A percentile compares a stretch with the other conserved stretches of the same genome.
phyloP scores from a whole-genome alignment of 2,113 vertebrate species.

The Hippopotamus amphibius region DNA sequence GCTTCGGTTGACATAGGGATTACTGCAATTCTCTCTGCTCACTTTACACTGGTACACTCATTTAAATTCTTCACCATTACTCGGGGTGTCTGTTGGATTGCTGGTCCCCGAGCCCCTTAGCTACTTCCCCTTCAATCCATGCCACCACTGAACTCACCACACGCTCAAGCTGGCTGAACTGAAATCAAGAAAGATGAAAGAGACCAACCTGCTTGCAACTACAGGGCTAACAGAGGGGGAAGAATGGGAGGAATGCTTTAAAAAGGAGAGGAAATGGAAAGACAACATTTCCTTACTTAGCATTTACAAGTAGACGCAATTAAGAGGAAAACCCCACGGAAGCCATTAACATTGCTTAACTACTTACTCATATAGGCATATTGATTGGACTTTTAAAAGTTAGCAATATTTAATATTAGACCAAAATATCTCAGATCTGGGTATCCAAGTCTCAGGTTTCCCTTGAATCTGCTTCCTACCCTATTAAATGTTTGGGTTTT shows the following conservation, averaged over 20 bases:
- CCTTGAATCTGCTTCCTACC: not conserved
- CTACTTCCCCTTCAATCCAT: not conserved
- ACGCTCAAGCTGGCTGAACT: not conserved
- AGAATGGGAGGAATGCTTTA: not conserved
- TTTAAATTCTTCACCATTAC: not conserved
- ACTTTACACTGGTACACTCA: not conserved
- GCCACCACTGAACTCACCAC: not conserved
- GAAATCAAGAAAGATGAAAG: not conserved
- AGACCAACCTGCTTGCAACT: not conserved
- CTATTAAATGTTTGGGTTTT: conserved; percentile 36
- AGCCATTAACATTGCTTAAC: conserved; percentile 60
- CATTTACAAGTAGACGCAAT: conserved; percentile 33
- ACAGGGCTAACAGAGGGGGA: not conserved
- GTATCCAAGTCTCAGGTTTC: not conserved
- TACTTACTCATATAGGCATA: conserved; percentile 24
- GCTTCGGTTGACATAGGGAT: not conserved
- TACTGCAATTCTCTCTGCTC: not conserved
- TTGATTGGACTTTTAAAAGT: not conserved
- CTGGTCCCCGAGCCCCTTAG: not conserved
- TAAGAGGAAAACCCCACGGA: conserved; percentile 55
- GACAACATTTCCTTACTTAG: not conserved
- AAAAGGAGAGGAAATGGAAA: not conserved
- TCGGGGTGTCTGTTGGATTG: not conserved
- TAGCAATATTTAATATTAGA: conserved; percentile 49
- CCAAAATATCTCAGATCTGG: not conserved